A percentile compares a stretch with the other conserved stretches of the same genome.
These are phyloP conservation scores for Anagyrus pseudococci DNA, from an alignment of 2,888 invertebrate genomes.

Conservation along the genomic window DNA sequence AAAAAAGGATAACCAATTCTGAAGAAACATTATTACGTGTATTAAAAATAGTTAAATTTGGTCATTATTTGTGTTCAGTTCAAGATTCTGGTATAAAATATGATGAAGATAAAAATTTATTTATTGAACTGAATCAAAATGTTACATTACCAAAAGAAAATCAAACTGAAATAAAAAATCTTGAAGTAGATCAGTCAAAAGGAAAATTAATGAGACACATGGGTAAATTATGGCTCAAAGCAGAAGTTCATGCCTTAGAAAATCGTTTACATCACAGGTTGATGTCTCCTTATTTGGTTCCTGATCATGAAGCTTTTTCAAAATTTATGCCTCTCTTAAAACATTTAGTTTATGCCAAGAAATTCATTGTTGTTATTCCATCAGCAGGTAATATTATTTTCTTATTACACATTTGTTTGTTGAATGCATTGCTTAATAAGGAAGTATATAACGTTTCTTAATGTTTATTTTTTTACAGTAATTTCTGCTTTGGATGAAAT, in stretches of 20 bases:
- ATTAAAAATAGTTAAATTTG: slow-evolving; percentile 81
- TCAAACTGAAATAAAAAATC: slow-evolving; percentile 39
- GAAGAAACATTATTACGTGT: slow-evolving; percentile 80
- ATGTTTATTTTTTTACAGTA: slow-evolving; percentile 67
- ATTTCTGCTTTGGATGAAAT: slow-evolving; percentile 87
- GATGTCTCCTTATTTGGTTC: slow-evolving; percentile 86
- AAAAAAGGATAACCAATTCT: slow-evolving; percentile 65
- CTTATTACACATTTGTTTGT: too few species aligned
- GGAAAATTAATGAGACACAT: slow-evolving; percentile 80
- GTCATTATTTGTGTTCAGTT: slow-evolving; percentile 71
- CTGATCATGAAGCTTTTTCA: slow-evolving; percentile 83
- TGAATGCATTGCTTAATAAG: too few species aligned
- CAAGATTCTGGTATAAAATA: slow-evolving; percentile 71
- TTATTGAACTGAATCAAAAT: slow-evolving; percentile 43
- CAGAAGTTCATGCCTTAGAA: slow-evolving; percentile 87
- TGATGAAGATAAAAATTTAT: slow-evolving; percentile 63
- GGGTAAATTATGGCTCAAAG: slow-evolving; percentile 88
- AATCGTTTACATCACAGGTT: slow-evolving; percentile 68
- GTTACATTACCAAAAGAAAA: slow-evolving; percentile 26
- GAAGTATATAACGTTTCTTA: too few species aligned
- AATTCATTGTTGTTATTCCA: slow-evolving; percentile 88
- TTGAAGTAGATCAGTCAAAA: slow-evolving; percentile 53
- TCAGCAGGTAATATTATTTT: slow-evolving; percentile 73
- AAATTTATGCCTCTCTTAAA: slow-evolving; percentile 80
- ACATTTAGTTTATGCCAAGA: slow-evolving; percentile 80